Evolutionary conservation across 2,797 vertebrate genomes (phyloP).

Genomic region (Gouania willdenowi): DNA sequence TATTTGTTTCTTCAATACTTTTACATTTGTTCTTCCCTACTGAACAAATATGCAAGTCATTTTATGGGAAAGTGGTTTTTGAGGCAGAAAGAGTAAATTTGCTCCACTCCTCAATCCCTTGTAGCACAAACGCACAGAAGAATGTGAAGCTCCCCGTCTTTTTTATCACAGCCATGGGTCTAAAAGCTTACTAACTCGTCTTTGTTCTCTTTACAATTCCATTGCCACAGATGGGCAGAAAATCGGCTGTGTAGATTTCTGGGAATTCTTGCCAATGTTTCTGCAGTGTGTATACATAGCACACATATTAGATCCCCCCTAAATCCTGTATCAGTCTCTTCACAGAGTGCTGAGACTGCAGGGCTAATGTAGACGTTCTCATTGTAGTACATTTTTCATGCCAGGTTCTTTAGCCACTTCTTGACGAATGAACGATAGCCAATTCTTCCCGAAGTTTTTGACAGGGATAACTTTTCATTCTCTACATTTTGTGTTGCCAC

Average conservation of each 20-base stretch:
- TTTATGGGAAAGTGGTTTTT: background rate
- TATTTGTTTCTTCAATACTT: no score
- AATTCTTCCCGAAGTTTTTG: no score
- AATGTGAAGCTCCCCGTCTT: background rate
- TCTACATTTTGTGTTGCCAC: no score
- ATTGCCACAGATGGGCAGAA: slow-evolving; percentile 24
- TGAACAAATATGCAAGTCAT: background rate
- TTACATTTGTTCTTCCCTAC: background rate
- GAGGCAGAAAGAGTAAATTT: background rate
- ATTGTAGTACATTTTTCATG: background rate
- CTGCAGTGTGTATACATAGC: slow-evolving; percentile 23
- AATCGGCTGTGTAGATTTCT: slow-evolving; percentile 17
- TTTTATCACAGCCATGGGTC: background rate
- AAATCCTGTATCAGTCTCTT: slow-evolving; percentile 17
- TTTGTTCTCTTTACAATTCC: slow-evolving; percentile 12
- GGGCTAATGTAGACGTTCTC: slow-evolving; percentile 1
- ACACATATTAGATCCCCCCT: slow-evolving; percentile 13
- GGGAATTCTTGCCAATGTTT: slow-evolving; percentile 17
- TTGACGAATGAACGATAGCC: no score
- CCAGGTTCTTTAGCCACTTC: background rate
- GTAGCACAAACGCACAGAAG: background rate
- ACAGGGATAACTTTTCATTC: no score
- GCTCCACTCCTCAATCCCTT: background rate
- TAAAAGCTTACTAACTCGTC: background rate
- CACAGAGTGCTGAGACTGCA: background rate